Percentiles rank a stretch among this genome's conserved stretches.
phyloP scores from a whole-genome alignment of 2,888 invertebrate genomes.

The Oscheius sp. region DNA sequence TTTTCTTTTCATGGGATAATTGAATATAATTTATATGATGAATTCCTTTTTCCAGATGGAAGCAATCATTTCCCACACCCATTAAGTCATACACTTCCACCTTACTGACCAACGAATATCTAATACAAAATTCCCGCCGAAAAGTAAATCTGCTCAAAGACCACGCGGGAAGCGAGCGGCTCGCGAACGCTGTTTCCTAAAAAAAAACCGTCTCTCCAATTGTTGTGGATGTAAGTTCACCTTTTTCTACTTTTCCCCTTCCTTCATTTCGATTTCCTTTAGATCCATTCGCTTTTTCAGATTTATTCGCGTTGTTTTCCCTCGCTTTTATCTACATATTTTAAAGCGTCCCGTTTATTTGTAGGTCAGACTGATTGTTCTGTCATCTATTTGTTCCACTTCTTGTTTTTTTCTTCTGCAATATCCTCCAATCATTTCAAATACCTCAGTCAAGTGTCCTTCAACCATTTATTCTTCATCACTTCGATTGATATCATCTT shows the following conservation, averaged over 20 bases:
- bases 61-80: no score
- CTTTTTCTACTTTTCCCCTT: not conserved
- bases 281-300: not conserved
- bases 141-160: constrained; percentile 3
- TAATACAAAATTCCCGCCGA: not conserved
- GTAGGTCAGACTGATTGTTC: not conserved
- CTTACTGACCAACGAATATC: not conserved
- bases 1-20: no score
- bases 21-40: no score
- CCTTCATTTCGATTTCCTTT: not conserved
- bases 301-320: not conserved
- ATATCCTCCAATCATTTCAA: not conserved
- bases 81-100: no score
- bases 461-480: not conserved
- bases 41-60: no score
- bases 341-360: no score
- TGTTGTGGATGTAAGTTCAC: not conserved
- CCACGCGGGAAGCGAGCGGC: constrained; percentile 18
- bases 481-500: not conserved
- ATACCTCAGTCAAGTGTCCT: not conserved
- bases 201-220: not conserved
- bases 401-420: not conserved
- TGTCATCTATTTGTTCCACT: not conserved
- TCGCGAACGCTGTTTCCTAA: constrained; percentile 7
- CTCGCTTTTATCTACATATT: no score